Percentiles rank a stretch among this genome's conserved stretches.
phyloP scores from a whole-genome alignment of 2,888 invertebrate species.

The Candidula unifasciata region DNA sequence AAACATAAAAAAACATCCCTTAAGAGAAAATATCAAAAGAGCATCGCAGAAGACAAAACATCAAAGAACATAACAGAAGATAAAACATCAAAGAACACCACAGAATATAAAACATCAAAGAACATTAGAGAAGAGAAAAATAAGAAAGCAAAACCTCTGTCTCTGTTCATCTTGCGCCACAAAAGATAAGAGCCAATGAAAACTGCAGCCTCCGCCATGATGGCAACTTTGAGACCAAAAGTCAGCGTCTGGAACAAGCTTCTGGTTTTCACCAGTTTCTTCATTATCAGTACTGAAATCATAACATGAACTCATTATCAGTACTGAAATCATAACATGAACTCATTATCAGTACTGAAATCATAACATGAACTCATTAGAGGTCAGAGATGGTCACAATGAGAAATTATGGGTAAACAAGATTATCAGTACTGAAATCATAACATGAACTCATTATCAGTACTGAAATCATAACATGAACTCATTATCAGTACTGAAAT shows the following conservation, averaged over 20 bases:
- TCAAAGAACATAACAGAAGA: too few species aligned
- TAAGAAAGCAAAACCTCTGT: slow-evolving; percentile 1
- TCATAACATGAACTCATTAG: too few species aligned
- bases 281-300: slow-evolving; percentile 12
- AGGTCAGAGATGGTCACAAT: too few species aligned
- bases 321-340: too few species aligned
- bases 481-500: too few species aligned
- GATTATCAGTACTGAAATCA: neutral
- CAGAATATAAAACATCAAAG: neutral
- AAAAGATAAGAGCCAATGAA: slow-evolving; percentile 35
- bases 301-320: neutral
- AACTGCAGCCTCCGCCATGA: neutral
- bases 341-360: too few species aligned
- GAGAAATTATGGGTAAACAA: too few species aligned
- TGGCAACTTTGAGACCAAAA: slow-evolving; percentile 14
- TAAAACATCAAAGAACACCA: too few species aligned
- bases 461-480: too few species aligned
- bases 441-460: neutral
- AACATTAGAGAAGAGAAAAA: neutral
- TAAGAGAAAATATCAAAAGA: too few species aligned
- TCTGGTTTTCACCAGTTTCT: neutral
- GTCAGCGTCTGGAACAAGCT: neutral
- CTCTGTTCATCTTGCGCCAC: slow-evolving; percentile 37
- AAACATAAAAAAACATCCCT: too few species aligned
- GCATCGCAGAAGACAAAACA: too few species aligned